Evolutionary conservation across 2,797 vertebrate genomes (phyloP).

Genomic region (Megalops cyprinoides): DNA sequence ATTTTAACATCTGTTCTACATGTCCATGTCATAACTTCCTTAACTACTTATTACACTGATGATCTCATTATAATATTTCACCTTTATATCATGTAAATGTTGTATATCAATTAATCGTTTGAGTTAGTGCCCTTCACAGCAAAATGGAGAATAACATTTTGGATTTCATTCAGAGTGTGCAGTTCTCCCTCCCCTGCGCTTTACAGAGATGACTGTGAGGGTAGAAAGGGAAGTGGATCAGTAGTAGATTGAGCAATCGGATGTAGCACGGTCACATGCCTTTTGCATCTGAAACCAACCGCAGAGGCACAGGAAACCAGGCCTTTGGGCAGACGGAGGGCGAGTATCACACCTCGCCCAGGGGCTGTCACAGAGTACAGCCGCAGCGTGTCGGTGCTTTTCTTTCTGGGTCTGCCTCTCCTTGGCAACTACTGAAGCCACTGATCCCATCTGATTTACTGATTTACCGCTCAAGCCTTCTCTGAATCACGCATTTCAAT

Average conservation of each 20-base stretch:
- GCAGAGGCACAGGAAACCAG: constrained; percentile 51
- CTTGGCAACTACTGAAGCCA: not conserved
- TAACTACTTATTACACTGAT: no score
- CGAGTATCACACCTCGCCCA: constrained; percentile 38
- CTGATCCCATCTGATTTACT: not conserved
- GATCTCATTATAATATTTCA: no score
- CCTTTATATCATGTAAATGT: no score
- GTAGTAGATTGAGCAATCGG: constrained; percentile 58
- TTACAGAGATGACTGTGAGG: constrained; percentile 27
- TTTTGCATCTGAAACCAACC: constrained; percentile 50
- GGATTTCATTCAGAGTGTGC: not conserved
- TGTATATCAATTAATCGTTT: no score
- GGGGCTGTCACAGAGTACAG: not conserved
- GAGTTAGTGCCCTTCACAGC: no score
- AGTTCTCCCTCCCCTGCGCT: not conserved
- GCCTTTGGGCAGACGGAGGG: not conserved
- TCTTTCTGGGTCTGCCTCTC: no score
- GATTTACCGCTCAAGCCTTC: not conserved
- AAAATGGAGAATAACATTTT: not conserved
- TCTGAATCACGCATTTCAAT: not conserved
- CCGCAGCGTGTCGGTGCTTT: not conserved
- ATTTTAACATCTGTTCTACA: no score
- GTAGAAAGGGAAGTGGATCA: constrained; percentile 51
- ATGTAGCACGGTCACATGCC: constrained; percentile 52
- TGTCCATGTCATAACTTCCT: no score